Base-by-base conservation (phyloP, 2,888 invertebrate species). In the Dicycla oo region DNA sequence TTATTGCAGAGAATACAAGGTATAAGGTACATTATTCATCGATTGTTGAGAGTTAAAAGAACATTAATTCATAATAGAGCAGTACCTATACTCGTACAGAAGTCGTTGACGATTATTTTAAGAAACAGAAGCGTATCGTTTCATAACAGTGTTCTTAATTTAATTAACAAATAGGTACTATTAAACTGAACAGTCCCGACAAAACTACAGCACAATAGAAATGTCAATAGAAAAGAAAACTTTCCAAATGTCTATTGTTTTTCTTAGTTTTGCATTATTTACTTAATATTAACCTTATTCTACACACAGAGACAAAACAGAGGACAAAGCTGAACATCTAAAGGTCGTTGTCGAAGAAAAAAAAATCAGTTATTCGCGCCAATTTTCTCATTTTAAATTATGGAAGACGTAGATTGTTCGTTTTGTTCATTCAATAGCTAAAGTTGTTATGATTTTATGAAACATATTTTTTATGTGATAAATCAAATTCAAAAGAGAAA, bases 301-400 rank as follows among this genome's bases (percentile, higher is more conserved):
- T 86, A 87, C 26, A 77, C 76, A 78, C 77, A 69, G 65, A 69
- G 65, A 83, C 66, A 76, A 69, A 75, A 78, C 34, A 63, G 49
- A 75, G 82, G 86, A 73, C 61, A 86, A 86, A 86, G 84, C 86
- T 84, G 49, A 74, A 84, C 84, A 84, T 75, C 40, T 61, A 54
- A 69, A 69, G 51, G 34, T 47, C 8, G n/a, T 13, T 15, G 38
- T 43, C 18, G 43, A 26, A 51, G 15, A 51, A 58, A 62, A 40
- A 26, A 18, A 0, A 20, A 8, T n/a, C 11, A 15, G 34, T 11
- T 13, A 5, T 10, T 3, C 56, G 56, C 43, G 60, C 56, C 43
- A 60, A 43, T 53, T 40, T 67, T 47, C 30, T 30, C 3, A 3
- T 43, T 62, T 73, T 47, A 26, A 40, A 73, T n/a, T 58, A n/a